phyloP scores from a whole-genome alignment of 1,140 invertebrate species.

The Metopolophium dirhodum region DNA sequence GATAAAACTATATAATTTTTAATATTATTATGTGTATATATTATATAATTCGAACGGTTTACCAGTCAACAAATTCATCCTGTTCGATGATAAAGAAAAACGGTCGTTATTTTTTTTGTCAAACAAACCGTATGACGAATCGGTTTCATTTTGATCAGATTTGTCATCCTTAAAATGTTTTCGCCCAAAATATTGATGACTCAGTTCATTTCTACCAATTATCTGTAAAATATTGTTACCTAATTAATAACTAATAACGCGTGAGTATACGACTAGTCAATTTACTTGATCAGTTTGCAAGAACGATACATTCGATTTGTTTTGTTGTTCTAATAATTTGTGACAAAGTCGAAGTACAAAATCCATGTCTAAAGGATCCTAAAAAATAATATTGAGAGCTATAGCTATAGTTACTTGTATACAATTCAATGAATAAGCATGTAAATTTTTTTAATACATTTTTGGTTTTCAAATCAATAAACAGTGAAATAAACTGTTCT shows the following conservation, averaged over 20 bases:
- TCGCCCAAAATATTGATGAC: neutral
- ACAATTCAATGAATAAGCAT: neutral
- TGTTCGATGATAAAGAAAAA: neutral
- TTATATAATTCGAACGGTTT: neutral
- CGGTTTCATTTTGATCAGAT: neutral
- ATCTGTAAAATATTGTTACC: neutral
- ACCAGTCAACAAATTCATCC: neutral
- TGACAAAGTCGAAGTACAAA: neutral
- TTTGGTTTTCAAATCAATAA: neutral
- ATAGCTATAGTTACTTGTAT: neutral
- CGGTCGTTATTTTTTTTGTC: neutral
- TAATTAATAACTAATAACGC: neutral
- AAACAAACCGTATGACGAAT: neutral
- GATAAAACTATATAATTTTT: too few relatives aligned
- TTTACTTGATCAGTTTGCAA: neutral
- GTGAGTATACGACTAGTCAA: neutral
- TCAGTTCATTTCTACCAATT: neutral
- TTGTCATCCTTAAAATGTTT: neutral
- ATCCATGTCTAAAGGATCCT: constrained; percentile 18
- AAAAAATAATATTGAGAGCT: neutral
- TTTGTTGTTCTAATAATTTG: neutral
- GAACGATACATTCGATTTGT: neutral
- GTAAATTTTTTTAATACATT: neutral
- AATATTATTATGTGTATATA: too few relatives aligned
- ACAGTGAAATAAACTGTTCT: neutral